These are phyloP conservation scores for Yponomeuta sedellus DNA, from an alignment of 2,888 invertebrate genomes.

Conservation along the genomic window DNA sequence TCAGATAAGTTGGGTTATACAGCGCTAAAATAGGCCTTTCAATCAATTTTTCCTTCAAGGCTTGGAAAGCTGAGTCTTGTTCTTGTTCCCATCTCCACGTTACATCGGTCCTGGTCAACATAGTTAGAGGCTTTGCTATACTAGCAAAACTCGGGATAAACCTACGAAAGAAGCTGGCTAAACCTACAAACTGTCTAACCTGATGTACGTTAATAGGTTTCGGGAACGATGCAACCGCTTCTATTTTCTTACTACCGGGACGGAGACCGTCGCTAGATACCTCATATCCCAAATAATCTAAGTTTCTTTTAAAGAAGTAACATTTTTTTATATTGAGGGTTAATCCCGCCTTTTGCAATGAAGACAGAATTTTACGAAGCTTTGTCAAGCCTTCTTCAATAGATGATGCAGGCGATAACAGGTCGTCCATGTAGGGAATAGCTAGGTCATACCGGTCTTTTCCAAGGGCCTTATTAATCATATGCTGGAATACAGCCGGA, in stretches of 20 bases:
- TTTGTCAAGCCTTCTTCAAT: conserved; percentile 20
- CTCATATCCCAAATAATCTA: neutral
- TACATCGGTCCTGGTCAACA: conserved; percentile 20
- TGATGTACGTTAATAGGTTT: too few relatives aligned
- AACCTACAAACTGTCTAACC: conserved; percentile 19
- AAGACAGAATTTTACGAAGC: conserved; percentile 19
- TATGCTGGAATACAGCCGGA: conserved; percentile 24
- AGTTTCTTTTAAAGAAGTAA: conserved; percentile 8
- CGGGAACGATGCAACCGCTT: too few relatives aligned
- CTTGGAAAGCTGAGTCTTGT: conserved; percentile 20
- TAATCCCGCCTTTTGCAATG: conserved; percentile 20
- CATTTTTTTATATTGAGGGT: conserved; percentile 20
- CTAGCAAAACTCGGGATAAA: too few relatives aligned
- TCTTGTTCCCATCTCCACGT: conserved; percentile 24
- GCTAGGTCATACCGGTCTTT: conserved; percentile 17
- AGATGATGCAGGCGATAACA: conserved; percentile 26
- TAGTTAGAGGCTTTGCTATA: conserved; percentile 28
- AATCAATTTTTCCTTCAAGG: conserved; percentile 18
- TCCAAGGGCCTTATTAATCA: conserved; percentile 24
- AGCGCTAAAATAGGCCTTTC: conserved; percentile 18
- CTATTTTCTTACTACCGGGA: too few relatives aligned
- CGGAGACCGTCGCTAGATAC: too few relatives aligned
- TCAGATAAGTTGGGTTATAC: conserved; percentile 20
- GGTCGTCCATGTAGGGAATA: conserved; percentile 31
- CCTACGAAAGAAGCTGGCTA: conserved; percentile 24